Evolutionary conservation across 1,140 invertebrate genomes (phyloP).

Genomic region (Leucophenga varia): DNA sequence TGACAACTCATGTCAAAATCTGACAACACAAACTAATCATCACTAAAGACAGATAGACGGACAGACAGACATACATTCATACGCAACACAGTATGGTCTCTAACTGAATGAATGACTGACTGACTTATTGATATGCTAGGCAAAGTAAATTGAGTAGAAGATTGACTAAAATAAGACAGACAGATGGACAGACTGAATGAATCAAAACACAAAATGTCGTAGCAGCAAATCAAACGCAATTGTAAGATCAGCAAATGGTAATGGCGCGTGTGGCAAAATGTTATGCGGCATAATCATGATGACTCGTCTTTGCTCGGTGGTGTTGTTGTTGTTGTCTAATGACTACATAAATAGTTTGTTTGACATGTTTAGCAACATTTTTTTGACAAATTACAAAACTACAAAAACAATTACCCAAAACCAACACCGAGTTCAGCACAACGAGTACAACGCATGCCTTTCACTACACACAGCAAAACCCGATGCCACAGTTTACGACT

Average conservation of each 20-base stretch:
- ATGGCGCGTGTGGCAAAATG: no score
- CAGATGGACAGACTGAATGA: no score
- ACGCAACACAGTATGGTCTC: not conserved
- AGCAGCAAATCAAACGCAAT: no score
- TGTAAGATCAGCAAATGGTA: no score
- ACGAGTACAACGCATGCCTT: no score
- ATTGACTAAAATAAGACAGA: conserved; percentile 7
- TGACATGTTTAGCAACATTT: conserved; percentile 5
- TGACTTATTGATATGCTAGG: conserved; percentile 31
- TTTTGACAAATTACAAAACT: conserved; percentile 9
- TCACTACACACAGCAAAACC: no score
- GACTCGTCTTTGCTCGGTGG: conserved; percentile 17
- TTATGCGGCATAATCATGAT: conserved; percentile 8
- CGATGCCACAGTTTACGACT: no score
- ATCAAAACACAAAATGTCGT: no score
- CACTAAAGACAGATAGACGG: conserved; percentile 18
- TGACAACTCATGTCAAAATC: conserved; percentile 47
- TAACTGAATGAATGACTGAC: conserved; percentile 11
- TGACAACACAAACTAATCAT: conserved; percentile 49
- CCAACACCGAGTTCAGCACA: no score
- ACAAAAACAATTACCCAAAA: not conserved
- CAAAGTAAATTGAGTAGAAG: no score
- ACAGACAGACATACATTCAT: conserved; percentile 3
- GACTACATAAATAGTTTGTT: not conserved
- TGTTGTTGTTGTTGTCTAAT: conserved; percentile 10